Conservation (phyloP, 2,797 vertebrate species). For the Rallus crepitans region DNA sequence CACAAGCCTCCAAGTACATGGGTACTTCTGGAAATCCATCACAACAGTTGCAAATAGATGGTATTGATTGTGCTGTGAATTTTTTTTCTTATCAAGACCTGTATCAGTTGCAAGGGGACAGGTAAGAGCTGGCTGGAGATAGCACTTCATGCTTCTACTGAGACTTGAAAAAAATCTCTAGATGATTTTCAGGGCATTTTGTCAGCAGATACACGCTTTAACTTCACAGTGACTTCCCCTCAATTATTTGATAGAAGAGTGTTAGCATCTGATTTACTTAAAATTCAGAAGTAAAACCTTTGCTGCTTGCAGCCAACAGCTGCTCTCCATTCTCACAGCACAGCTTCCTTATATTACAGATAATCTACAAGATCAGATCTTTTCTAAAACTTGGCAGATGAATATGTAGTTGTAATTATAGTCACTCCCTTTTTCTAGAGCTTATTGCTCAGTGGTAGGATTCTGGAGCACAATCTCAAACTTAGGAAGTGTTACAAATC, state of each 20-base stretch:
- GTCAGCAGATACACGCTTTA: not conserved
- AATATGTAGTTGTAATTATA: not conserved
- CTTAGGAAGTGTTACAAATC: not conserved
- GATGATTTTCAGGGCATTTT: not conserved
- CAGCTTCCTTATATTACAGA: not conserved
- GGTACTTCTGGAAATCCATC: not conserved
- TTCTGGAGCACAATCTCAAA: too few relatives aligned
- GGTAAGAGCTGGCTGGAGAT: not conserved
- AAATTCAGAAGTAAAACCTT: not conserved
- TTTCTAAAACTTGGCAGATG: not conserved
- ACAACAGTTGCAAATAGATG: not conserved
- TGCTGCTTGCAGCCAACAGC: not conserved
- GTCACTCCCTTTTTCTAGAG: not conserved
- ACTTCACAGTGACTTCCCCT: not conserved
- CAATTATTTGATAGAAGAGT: not conserved
- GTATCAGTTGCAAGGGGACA: not conserved
- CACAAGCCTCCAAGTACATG: not conserved
- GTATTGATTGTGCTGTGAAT: rapidly evolving
- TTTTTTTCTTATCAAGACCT: not conserved
- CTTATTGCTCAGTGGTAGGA: too few relatives aligned
- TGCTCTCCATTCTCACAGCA: not conserved
- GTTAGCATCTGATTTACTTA: not conserved
- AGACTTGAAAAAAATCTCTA: not conserved
- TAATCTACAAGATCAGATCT: not conserved
- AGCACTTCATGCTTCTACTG: not conserved